Evolutionary conservation across 2,113 vertebrate species (phyloP).

Genomic region (Elephantulus edwardii): DNA sequence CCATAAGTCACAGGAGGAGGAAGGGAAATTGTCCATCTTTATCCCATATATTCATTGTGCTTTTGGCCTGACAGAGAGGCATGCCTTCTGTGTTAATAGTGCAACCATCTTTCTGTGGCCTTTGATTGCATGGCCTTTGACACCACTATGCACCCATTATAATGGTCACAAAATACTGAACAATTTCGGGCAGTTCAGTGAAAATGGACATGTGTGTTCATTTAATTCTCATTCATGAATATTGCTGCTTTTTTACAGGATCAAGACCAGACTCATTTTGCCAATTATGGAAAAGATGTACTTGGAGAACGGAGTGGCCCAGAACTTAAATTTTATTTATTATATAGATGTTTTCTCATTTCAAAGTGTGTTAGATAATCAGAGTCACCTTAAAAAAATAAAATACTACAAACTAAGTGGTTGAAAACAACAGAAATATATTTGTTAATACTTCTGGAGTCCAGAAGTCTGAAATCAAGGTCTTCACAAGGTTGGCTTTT

Average conservation of each 20-base stretch:
- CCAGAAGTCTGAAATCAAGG: not conserved
- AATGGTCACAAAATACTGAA: not conserved
- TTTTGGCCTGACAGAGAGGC: no score
- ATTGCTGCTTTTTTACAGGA: not conserved
- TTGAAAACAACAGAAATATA: not conserved
- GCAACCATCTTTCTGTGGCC: no score
- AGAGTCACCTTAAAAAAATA: not conserved
- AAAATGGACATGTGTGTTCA: not conserved
- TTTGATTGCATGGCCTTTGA: not conserved
- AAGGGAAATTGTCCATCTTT: no score
- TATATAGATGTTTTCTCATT: not conserved
- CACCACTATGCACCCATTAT: no score
- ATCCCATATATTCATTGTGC: no score
- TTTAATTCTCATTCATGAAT: not conserved
- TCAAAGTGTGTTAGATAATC: not conserved
- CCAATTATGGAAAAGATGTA: not conserved
- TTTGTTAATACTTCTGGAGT: not conserved
- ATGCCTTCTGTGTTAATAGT: no score
- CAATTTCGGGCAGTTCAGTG: not conserved
- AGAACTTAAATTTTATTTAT: not conserved
- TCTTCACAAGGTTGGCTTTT: not conserved
- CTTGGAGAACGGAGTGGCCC: not conserved
- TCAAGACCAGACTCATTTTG: not conserved
- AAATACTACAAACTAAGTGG: not conserved
- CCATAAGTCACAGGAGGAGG: no score